These are phyloP conservation scores for Hycleus phaleratus DNA, from an alignment of 1,140 invertebrate species.

Conservation along the genomic window DNA sequence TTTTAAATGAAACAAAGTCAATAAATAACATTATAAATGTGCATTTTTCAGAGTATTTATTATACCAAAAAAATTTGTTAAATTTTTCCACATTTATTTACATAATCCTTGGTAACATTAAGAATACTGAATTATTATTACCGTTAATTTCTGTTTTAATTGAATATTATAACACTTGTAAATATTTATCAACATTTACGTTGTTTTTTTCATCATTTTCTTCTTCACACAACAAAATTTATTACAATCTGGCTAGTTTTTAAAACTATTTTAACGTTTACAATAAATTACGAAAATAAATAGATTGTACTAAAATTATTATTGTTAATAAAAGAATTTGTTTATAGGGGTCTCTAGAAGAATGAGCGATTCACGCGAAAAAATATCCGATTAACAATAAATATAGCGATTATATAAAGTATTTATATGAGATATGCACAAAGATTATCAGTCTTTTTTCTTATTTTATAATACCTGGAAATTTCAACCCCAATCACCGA, in stretches of 20 bases:
- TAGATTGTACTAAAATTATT: conserved; percentile 16
- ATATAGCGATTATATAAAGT: background rate
- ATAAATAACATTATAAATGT: background rate
- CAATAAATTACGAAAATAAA: conserved; percentile 30
- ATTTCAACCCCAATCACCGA: conserved; percentile 3
- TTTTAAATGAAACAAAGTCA: background rate
- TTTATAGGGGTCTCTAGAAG: background rate
- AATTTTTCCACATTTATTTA: conserved; percentile 26
- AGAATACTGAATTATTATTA: conserved; percentile 35
- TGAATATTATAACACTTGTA: background rate
- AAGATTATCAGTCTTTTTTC: conserved; percentile 30
- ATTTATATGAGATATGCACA: background rate
- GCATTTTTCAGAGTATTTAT: conserved; percentile 13
- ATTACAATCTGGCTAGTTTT: background rate
- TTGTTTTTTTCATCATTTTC: background rate
- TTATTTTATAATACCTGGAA: conserved; percentile 14
- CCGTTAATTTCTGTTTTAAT: conserved; percentile 5
- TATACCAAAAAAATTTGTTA: conserved; percentile 16
- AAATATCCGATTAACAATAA: background rate
- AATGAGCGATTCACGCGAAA: background rate
- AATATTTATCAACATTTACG: background rate
- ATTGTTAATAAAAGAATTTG: background rate
- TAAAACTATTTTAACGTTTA: background rate
- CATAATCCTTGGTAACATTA: conserved; percentile 36
- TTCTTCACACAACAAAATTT: background rate